Conservation (phyloP, 2,888 invertebrate species). For the Linyphia triangularis region DNA sequence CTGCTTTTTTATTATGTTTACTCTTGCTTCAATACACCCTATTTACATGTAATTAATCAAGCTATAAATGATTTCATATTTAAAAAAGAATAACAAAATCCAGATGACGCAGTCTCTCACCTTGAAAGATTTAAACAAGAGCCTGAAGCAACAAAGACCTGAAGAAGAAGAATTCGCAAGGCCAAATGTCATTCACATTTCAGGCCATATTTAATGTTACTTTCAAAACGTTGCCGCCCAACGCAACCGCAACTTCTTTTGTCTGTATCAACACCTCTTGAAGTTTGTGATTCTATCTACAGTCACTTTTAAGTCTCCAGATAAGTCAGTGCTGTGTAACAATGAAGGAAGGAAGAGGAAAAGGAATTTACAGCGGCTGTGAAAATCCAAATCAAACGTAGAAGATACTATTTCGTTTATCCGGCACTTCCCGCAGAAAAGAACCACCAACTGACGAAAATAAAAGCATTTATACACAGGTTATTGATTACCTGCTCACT, state of each 20-base stretch:
- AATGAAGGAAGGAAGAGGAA: constrained; percentile 5
- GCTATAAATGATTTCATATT: not conserved
- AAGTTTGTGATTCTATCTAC: too few relatives aligned
- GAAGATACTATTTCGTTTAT: not conserved
- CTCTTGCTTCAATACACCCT: too few relatives aligned
- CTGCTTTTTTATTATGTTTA: too few relatives aligned
- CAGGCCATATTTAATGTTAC: not conserved
- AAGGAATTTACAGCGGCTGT: not conserved
- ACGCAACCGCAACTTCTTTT: not conserved
- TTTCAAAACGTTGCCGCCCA: not conserved
- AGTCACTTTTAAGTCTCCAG: not conserved
- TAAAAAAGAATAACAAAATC: not conserved
- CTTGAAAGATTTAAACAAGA: not conserved
- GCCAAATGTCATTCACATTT: not conserved
- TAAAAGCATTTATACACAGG: not conserved
- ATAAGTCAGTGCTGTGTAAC: not conserved
- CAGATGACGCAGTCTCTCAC: constrained; percentile 6
- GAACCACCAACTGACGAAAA: not conserved
- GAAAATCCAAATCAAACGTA: not conserved
- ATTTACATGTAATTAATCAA: too few relatives aligned
- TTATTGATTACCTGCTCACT: not conserved
- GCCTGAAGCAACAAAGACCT: not conserved
- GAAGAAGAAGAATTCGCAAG: not conserved
- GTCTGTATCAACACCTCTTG: too few relatives aligned
- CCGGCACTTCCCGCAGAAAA: not conserved